Conservation (phyloP, 64 coral and sea anemone species). For the Orbicella faveolata region DNA sequence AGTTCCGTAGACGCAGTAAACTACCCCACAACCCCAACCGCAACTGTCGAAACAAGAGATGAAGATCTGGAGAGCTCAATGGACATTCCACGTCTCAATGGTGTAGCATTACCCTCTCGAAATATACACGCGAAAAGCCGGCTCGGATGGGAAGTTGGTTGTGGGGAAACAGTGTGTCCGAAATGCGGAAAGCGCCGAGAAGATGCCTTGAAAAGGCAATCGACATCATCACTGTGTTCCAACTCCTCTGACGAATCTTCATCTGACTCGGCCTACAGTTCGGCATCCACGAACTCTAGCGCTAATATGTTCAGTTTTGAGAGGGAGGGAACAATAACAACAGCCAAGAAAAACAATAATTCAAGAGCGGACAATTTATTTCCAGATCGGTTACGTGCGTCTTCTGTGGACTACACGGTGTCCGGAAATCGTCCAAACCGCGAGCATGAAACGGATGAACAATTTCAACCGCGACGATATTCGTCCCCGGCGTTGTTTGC, state of each 20-base stretch:
- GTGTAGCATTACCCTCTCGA: background rate
- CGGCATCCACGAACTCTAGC: constrained; percentile 33
- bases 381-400: constrained; percentile 10
- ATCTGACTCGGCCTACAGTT: constrained; percentile 81
- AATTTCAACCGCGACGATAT: background rate
- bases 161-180: constrained; percentile 26
- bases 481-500: background rate
- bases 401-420: background rate
- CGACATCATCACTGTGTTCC: constrained; percentile 64
- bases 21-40: background rate
- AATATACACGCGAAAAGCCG: constrained; percentile 23
- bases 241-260: constrained; percentile 72
- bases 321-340: background rate
- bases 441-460: background rate
- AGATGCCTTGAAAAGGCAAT: constrained; percentile 51
- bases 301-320: background rate
- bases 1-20: background rate
- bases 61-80: constrained; percentile 18
- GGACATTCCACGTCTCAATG: background rate
- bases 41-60: constrained; percentile 1
- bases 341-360: constrained; percentile 19
- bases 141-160: background rate
- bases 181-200: constrained; percentile 69
- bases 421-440: background rate
- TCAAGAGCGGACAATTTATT: constrained; percentile 7